Base-by-base conservation (phyloP, 1,140 invertebrate genomes). In the Brachionus manjavacas region DNA sequence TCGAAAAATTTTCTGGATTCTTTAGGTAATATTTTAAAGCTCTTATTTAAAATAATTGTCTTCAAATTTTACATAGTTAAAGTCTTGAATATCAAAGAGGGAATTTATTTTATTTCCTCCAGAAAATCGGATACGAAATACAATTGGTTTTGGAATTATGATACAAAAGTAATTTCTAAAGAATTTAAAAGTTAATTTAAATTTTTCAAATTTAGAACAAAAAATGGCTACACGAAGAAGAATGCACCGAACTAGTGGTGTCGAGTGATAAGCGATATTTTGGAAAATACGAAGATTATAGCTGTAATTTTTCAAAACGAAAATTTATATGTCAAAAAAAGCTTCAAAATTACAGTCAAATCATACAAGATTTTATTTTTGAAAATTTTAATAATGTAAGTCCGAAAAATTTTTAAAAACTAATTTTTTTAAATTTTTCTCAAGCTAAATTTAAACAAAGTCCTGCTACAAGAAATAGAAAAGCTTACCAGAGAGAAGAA, bases 281-380 rank as follows among this genome's bases (percentile, higher is more conserved):
- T 49, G 72, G 72, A 12, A 76, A 76, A 76, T 76, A 25, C 9
- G 20, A 76, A 9, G 72, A 76, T 76, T 49, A 49, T 49, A 46
- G 25, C 31, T 76, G 72, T 76, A 39, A 76, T 76, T 14, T 49
- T 11, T 46, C 43, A 6, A 8, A 28, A n/a, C 8, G 41, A 76
- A 76, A 76, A 49, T 76, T 49, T 76, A 46, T 76, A 20, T 76
- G 72, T 6, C 41, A 76, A 49, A 76, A 76, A 76, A 46, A 46
- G 14, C 2, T 76, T 6, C 14, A 76, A 49, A 41, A 16, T 43
- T 41, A 41, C 11, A 20, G 11, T 8, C 23, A 49, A 25, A 46
- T 28, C 41, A 25, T 49, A 3, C 41, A 76, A 28, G 72, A 76
- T 49, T 76, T 49, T 31, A 16, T 76, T 28, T 76, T 25, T 49